Conservation (phyloP, 2,797 vertebrate genomes). For the Glyptemys insculpta region DNA sequence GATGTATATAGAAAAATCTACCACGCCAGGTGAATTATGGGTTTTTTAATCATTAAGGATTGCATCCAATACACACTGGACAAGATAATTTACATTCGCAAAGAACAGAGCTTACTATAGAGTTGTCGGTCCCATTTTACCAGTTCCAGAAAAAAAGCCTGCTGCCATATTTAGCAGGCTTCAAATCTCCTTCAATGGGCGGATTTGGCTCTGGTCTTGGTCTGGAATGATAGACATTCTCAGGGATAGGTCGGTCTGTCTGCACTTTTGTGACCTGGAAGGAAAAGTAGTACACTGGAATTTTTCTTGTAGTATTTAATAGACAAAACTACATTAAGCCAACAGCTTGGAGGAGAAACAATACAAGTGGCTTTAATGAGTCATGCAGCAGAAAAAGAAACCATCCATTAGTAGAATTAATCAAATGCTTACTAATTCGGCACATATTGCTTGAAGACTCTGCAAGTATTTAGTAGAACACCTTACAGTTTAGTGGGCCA, state of each 20-base stretch:
- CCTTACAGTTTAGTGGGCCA: not conserved
- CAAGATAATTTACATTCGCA: not conserved
- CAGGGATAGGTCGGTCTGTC: slow-evolving; percentile 90
- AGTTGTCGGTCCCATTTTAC: slow-evolving; percentile 76
- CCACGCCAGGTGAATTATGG: slow-evolving; percentile 55
- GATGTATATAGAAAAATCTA: slow-evolving; percentile 62
- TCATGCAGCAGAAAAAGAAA: not conserved
- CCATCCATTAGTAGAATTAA: not conserved
- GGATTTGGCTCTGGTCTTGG: slow-evolving; percentile 90
- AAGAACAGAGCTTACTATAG: not conserved
- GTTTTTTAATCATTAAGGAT: slow-evolving; percentile 70
- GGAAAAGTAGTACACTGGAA: slow-evolving; percentile 2
- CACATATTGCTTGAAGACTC: not conserved
- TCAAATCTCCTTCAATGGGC: slow-evolving; percentile 85
- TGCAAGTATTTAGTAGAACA: not conserved
- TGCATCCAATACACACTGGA: not conserved
- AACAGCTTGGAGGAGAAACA: not conserved
- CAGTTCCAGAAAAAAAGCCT: slow-evolving; percentile 92
- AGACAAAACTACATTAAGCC: not conserved
- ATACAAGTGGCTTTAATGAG: not conserved
- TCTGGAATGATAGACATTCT: slow-evolving; percentile 92
- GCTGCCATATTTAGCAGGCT: slow-evolving; percentile 89
- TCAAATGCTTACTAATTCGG: not conserved
- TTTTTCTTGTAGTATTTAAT: not conserved
- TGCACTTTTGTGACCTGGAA: slow-evolving; percentile 96